A percentile compares a stretch with the other conserved stretches of the same genome.
Evolutionary conservation across 2,797 vertebrate genomes (phyloP).

Genomic region (Neoniphon sammara): DNA sequence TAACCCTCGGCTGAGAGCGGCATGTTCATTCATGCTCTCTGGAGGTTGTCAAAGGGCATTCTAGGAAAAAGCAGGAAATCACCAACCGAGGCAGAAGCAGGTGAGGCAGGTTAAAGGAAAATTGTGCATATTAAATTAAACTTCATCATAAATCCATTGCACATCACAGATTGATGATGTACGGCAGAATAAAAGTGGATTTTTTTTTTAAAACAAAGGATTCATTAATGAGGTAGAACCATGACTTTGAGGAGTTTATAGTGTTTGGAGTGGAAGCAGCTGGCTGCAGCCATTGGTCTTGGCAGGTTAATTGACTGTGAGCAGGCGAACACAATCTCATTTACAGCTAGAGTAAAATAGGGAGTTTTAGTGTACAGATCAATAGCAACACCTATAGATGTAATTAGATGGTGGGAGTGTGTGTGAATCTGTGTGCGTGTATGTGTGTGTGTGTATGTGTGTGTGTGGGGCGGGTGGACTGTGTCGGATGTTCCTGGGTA

Average conservation of each 20-base stretch:
- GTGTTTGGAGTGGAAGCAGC: constrained; percentile 6
- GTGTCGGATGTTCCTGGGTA: neutral
- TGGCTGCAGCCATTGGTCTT: neutral
- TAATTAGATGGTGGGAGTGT: constrained; percentile 29
- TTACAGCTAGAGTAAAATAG: neutral
- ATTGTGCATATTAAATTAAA: no score
- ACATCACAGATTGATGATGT: no score
- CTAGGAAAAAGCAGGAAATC: no score
- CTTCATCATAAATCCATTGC: no score
- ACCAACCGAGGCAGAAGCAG: no score
- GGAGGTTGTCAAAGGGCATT: no score
- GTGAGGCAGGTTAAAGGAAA: no score
- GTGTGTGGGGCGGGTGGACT: neutral
- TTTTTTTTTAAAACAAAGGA: neutral
- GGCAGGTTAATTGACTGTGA: constrained; percentile 28
- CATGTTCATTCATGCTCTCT: no score
- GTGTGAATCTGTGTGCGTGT: no score
- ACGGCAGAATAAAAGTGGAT: neutral
- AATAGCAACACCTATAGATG: constrained; percentile 24
- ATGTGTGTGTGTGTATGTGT: constrained; percentile 10
- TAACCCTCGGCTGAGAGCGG: no score
- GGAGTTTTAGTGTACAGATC: constrained; percentile 21
- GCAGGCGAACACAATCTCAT: constrained; percentile 20
- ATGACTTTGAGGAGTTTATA: neutral
- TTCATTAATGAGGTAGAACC: neutral